Conservation (phyloP, 2,797 vertebrate species). For the Pangasius djambal region DNA sequence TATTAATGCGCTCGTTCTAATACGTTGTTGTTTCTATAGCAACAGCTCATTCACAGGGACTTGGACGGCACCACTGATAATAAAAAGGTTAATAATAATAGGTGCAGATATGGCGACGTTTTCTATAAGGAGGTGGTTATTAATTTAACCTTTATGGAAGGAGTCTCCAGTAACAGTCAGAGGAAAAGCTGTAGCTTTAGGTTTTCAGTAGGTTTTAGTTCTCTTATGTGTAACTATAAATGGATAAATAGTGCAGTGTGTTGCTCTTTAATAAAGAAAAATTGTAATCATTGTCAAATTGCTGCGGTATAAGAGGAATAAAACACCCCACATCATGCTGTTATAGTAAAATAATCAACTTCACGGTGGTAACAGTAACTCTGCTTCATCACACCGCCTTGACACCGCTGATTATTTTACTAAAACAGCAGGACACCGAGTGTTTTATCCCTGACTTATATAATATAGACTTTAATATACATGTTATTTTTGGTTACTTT, state of each 20-base stretch:
- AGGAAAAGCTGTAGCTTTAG: neutral
- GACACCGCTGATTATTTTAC: neutral
- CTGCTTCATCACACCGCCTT: neutral
- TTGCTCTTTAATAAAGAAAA: neutral
- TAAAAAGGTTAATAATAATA: neutral
- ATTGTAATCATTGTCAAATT: neutral
- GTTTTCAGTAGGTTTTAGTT: neutral
- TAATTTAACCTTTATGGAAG: neutral
- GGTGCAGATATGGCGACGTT: fast-evolving
- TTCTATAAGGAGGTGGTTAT: neutral
- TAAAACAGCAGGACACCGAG: neutral
- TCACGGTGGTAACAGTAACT: neutral
- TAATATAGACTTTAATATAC: neutral
- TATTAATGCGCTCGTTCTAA: neutral
- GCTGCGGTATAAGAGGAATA: neutral
- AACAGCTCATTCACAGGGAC: neutral
- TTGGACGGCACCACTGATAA: neutral
- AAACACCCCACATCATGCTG: neutral
- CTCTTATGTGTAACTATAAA: neutral
- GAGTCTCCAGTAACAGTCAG: neutral
- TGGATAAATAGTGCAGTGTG: neutral
- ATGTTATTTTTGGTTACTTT: neutral
- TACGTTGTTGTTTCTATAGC: neutral
- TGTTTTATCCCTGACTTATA: neutral
- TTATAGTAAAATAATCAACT: neutral